Percentiles rank a stretch among this genome's conserved stretches.
Conservation (phyloP, 2,888 invertebrate genomes). For the Caradrina clavipalpis region DNA sequence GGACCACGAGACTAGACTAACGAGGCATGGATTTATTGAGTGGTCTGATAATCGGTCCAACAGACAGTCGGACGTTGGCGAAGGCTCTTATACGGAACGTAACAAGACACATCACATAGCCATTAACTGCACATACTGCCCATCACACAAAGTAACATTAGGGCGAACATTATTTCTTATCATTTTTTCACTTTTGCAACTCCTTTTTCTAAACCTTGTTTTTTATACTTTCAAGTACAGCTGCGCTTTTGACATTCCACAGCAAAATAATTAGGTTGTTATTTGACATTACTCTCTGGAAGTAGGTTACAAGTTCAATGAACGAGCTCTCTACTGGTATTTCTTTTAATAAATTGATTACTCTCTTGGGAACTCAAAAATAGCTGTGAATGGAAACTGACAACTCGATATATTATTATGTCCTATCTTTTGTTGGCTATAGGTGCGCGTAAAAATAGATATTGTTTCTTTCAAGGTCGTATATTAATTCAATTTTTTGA, state of each 20-base stretch:
- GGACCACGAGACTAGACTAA: too few species aligned
- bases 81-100: too few species aligned
- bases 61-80: too few species aligned
- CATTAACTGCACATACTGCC: too few species aligned
- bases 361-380: neutral
- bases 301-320: constrained; percentile 33
- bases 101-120: too few species aligned
- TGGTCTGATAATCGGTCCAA: too few species aligned
- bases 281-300: constrained; percentile 14
- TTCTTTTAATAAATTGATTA: constrained; percentile 1
- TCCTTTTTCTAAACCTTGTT: constrained; percentile 12
- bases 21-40: too few species aligned
- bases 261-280: constrained; percentile 41
- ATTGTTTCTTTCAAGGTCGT: too few species aligned
- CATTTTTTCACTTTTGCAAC: too few species aligned
- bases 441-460: neutral
- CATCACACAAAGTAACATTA: too few species aligned
- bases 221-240: constrained; percentile 22
- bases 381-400: neutral
- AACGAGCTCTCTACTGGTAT: neutral
- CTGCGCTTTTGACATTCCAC: constrained; percentile 21
- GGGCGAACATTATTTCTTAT: too few species aligned
- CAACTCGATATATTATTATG: neutral
- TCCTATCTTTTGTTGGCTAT: neutral
- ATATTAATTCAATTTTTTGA: too few species aligned